Percentiles rank a stretch among this genome's conserved stretches.
Conservation (phyloP, 2,888 invertebrate species). For the Macaria notata region DNA sequence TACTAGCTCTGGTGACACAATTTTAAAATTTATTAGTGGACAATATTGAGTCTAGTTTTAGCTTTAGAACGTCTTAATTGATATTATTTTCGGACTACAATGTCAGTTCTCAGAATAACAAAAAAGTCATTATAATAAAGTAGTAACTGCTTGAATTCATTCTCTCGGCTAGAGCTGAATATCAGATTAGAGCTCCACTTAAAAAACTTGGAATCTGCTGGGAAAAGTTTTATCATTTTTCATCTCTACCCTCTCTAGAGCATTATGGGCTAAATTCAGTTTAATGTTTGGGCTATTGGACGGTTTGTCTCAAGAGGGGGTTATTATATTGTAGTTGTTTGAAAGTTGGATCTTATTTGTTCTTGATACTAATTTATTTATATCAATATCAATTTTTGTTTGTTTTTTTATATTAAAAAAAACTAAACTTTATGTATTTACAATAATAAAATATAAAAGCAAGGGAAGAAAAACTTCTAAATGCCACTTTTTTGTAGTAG, state of each 20-base stretch:
- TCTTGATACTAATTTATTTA: background rate
- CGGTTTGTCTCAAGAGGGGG: slow-evolving; percentile 2
- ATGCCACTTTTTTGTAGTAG: too few relatives aligned
- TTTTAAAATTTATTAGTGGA: too few relatives aligned
- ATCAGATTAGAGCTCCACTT: slow-evolving; percentile 12
- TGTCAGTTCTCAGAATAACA: background rate
- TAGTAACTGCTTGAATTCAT: background rate
- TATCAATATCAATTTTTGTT: too few relatives aligned
- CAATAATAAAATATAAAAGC: too few relatives aligned
- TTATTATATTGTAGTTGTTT: background rate
- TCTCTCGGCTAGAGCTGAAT: background rate
- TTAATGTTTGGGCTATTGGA: background rate
- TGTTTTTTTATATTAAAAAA: too few relatives aligned
- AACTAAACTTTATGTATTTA: too few relatives aligned
- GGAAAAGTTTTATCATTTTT: slow-evolving; percentile 14
- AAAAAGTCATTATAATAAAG: slow-evolving; percentile 1
- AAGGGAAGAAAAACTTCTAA: too few relatives aligned
- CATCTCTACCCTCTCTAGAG: slow-evolving; percentile 5
- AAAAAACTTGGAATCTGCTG: slow-evolving; percentile 13
- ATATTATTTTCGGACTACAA: background rate
- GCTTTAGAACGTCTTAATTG: too few relatives aligned
- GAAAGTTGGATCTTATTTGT: background rate
- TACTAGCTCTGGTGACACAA: too few relatives aligned
- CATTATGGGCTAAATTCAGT: slow-evolving; percentile 1
- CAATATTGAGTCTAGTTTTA: too few relatives aligned